phyloP scores from a whole-genome alignment of 2,113 vertebrate genomes.

The Todiramphus chloris region DNA sequence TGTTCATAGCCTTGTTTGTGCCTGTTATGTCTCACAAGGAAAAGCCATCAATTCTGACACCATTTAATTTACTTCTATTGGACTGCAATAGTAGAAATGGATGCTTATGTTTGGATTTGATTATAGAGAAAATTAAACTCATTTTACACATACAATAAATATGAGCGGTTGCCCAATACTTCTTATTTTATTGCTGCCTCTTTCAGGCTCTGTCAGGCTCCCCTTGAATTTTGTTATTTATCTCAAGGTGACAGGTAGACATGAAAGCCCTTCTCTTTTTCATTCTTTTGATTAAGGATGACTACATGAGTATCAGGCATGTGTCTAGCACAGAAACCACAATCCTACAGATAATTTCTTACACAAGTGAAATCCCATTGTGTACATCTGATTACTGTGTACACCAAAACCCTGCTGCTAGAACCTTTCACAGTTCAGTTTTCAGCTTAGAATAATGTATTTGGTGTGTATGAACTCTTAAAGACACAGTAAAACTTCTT shows the following conservation, averaged over 20 bases:
- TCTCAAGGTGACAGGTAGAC: not conserved
- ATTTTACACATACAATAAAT: not conserved
- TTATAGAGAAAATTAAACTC: not conserved
- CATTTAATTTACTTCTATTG: not conserved
- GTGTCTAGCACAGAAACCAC: not conserved
- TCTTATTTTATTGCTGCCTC: not conserved
- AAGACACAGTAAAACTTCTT: not conserved
- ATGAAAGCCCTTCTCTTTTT: not conserved
- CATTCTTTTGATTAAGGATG: not conserved
- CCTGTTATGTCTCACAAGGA: not conserved
- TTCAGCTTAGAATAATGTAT: not conserved
- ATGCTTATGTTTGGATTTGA: not conserved
- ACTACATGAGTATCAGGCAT: not conserved
- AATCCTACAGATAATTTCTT: not conserved
- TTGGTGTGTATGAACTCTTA: not conserved
- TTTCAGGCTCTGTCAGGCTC: not conserved
- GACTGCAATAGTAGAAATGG: not conserved
- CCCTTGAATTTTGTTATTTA: not conserved
- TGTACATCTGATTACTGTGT: not conserved
- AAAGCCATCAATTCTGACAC: conserved; percentile 2
- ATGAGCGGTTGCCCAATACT: not conserved
- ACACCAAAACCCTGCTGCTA: not conserved
- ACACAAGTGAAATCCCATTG: not conserved
- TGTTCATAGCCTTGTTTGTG: not conserved
- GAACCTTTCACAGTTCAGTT: not conserved